A percentile compares a stretch with the other conserved stretches of the same genome.
phyloP scores from a whole-genome alignment of 2,113 vertebrate genomes.

The Lagopus leucura region DNA sequence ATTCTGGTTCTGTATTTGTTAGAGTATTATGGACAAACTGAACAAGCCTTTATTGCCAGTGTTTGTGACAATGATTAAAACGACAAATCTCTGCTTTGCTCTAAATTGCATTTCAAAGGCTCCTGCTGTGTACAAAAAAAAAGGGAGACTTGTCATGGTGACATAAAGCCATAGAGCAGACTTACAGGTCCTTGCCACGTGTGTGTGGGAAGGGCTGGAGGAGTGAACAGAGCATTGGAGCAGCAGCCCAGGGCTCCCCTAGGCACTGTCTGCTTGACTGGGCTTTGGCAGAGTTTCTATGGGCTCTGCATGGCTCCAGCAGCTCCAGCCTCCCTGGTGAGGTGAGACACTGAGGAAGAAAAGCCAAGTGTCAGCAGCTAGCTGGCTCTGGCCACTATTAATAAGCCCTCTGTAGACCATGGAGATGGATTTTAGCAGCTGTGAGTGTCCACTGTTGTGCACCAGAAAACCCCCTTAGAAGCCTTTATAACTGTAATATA shows the following conservation, averaged over 20 bases:
- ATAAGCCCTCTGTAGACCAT: not conserved
- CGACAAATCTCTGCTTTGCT: not conserved
- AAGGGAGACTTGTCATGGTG: not conserved
- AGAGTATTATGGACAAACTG: not conserved
- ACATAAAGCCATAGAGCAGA: not conserved
- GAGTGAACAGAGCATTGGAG: not conserved
- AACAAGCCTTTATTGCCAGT: not conserved
- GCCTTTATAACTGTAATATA: not conserved
- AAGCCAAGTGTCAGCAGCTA: not conserved
- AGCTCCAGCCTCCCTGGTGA: not conserved
- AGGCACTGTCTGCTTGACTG: not conserved
- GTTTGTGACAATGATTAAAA: not conserved
- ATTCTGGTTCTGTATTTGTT: not conserved
- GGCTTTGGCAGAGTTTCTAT: not conserved
- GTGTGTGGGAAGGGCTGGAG: not conserved
- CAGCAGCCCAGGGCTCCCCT: not conserved
- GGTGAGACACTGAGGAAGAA: not conserved
- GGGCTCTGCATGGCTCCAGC: not conserved
- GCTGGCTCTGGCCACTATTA: not conserved
- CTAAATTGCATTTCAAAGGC: conserved; percentile 12
- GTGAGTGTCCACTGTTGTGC: not conserved
- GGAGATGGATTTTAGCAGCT: not conserved
- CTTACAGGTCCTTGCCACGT: not conserved
- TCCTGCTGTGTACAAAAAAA: not conserved
- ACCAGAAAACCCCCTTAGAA: not conserved